phyloP scores from a whole-genome alignment of 2,888 invertebrate genomes.

The Epirrhoe alternata region DNA sequence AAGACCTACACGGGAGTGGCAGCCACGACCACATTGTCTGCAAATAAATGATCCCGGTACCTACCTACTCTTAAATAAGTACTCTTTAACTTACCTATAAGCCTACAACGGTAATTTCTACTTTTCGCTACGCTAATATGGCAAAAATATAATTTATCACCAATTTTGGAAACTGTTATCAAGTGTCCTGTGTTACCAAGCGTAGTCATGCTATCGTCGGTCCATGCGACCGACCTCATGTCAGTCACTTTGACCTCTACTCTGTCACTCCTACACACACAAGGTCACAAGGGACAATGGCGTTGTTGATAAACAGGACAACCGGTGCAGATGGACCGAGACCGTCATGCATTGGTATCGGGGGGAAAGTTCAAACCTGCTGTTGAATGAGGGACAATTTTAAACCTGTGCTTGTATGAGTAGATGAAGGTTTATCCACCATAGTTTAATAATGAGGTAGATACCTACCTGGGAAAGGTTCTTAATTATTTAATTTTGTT shows the following conservation, averaged over 20 bases:
- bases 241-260: constrained; percentile 18
- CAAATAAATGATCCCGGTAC: no score
- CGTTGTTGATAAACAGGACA: background rate
- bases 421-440: no score
- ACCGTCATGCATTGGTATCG: constrained; percentile 9
- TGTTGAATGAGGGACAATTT: background rate
- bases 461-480: no score
- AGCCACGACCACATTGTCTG: no score
- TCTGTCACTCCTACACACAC: constrained; percentile 26
- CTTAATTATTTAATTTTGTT: no score
- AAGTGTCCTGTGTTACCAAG: background rate
- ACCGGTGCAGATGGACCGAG: constrained; percentile 27
- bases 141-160: no score
- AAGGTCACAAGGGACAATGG: background rate
- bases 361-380: background rate
- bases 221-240: background rate
- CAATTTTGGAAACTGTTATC: background rate
- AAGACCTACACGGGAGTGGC: no score
- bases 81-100: no score
- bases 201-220: background rate
- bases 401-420: background rate
- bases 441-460: no score
- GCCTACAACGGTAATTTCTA: no score
- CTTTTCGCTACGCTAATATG: no score
- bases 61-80: no score